A percentile compares a stretch with the other conserved stretches of the same genome.
phyloP scores from a whole-genome alignment of 37 sponge, comb jelly and placozoan species.

The Oscarella lobularis region DNA sequence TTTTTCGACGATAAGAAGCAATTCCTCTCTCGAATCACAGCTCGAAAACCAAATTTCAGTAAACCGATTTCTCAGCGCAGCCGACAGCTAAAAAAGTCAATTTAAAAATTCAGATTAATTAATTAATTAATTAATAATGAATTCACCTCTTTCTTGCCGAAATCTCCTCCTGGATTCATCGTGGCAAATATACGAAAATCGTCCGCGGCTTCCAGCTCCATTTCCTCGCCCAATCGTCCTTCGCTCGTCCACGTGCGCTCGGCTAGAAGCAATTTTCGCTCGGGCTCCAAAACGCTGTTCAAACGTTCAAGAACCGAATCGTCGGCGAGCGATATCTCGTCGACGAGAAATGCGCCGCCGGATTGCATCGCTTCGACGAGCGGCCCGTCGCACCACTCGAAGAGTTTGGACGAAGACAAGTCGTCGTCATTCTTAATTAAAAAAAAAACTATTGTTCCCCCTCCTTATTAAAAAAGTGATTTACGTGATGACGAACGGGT shows the following conservation, averaged over 20 bases:
- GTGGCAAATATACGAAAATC: slow-evolving; percentile 80
- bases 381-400: slow-evolving; percentile 94
- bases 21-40: slow-evolving; percentile 6
- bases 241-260: slow-evolving; percentile 46
- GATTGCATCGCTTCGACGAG: slow-evolving; percentile 74
- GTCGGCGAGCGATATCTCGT: slow-evolving; percentile 99
- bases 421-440: background rate
- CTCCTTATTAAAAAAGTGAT: background rate
- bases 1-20: slow-evolving; percentile 17
- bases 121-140: background rate
- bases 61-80: slow-evolving; percentile 91
- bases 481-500: slow-evolving; percentile 34
- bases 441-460: background rate
- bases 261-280: slow-evolving; percentile 70
- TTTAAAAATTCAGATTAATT: too few relatives aligned
- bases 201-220: slow-evolving; percentile 52
- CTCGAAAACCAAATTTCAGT: slow-evolving; percentile 92
- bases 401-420: slow-evolving; percentile 28
- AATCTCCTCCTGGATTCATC: slow-evolving; percentile 99
- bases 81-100: slow-evolving; percentile 73
- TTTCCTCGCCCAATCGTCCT: slow-evolving; percentile 26
- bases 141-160: slow-evolving; percentile 93
- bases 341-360: slow-evolving; percentile 71
- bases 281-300: slow-evolving; percentile 92
- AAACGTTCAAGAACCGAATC: slow-evolving; percentile 96